Evolutionary conservation across 2,113 vertebrate genomes (phyloP), one percentile per base, ranked within the genome.

Genomic region (Colius striatus): DNA sequence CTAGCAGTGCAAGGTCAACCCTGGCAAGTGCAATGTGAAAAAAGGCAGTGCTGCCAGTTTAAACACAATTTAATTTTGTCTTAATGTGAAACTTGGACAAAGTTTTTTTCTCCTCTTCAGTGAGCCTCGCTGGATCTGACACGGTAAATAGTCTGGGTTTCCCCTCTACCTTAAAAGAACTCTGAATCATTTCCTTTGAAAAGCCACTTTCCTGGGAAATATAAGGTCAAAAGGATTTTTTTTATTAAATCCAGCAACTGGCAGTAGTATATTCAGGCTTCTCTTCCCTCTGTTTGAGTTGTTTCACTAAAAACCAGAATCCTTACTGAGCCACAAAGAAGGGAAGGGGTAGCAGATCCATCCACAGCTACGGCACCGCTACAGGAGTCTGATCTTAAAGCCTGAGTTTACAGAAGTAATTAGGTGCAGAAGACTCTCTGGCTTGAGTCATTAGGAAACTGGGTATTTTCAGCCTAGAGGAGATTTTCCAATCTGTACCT

Each of bases 21-120:
- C 38, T 60, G 2, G 1, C 3, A 17, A 0, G 0, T 53, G 41
- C 38, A 89, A 84, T 5, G 8, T 2, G 13, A 5, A 4, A 60
- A 66, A 66, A n/a, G n/a, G 17, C 25, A 79, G 26, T 1, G 10
- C 18, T 90, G 68, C 22, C 36, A 73, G 22, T 48, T 77, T 32
- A 55, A 94, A 63, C 6, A 67, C 55, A 91, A 78, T 4, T 77
- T 10, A 61, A 80, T 88, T 70, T 67, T 47, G 30, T 27, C 18
- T 41, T 54, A 26, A 13, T 63, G 8, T 18, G 36, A 75, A 87
- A 72, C 9, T 27, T 25, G 7, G n/a, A 84, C 16, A 23, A 41
- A 1, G 2, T 3, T 51, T 74, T 73, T 67, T 30, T 2, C 8
- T 43, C 43, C 47, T 77, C 29, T 70, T 91, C 29, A 45, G 23